These are phyloP conservation scores for Gobio occitaniae DNA, from an alignment of 2,797 vertebrate genomes.

Conservation along the genomic window DNA sequence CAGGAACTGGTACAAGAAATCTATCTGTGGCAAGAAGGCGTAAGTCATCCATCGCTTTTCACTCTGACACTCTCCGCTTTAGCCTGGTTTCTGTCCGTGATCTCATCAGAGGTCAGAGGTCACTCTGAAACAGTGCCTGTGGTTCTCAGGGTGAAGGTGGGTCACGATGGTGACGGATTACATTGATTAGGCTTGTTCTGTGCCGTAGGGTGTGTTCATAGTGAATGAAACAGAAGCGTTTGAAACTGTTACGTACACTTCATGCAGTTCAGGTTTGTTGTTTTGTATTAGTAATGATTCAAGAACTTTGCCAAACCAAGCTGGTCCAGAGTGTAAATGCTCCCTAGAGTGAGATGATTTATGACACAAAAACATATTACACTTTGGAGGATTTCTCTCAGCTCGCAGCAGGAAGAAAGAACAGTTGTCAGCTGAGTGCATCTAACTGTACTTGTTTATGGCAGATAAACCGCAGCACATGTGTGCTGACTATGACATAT, in stretches of 20 bases:
- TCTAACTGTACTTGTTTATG: conserved; percentile 21
- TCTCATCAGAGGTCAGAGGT: conserved; percentile 16
- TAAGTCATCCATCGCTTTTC: conserved; percentile 78
- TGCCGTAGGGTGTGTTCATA: background rate
- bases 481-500: conserved; percentile 30
- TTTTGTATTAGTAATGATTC: background rate
- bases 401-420: background rate
- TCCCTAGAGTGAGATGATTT: background rate
- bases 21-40: conserved; percentile 96
- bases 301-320: background rate
- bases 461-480: conserved; percentile 5
- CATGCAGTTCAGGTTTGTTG: background rate
- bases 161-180: background rate
- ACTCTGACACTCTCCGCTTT: background rate
- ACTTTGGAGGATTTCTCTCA: conserved; percentile 1
- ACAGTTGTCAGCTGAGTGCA: background rate
- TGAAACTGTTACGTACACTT: background rate
- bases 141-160: background rate
- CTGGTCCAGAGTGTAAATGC: background rate
- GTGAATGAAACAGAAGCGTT: background rate
- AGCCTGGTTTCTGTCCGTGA: background rate
- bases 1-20: conserved; percentile 93
- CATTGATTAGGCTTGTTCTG: conserved; percentile 12
- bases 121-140: background rate
- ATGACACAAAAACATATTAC: background rate